Base-by-base conservation (phyloP, 1,140 invertebrate genomes). In the Coboldia fuscipes region DNA sequence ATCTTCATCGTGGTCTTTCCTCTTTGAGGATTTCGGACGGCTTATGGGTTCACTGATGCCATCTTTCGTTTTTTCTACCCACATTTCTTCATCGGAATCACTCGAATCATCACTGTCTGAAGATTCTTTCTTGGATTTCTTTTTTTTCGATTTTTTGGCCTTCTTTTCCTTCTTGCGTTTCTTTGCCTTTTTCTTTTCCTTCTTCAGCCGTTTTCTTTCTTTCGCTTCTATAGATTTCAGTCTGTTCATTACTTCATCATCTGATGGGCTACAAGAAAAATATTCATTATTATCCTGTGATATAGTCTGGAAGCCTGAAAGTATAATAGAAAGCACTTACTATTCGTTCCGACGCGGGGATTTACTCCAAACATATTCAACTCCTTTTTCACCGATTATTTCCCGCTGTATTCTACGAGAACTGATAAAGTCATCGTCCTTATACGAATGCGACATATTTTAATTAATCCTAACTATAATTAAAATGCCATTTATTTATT, bases 1-100 rank as follows among this genome's bases (percentile, higher is more conserved):
- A 41, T 56, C 58, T n/a, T 65, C 62, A 19, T 58, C 58, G 3
- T 47, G 50, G 5, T 36, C 38, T 42, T 36, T 14, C 35, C 9
- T 39, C 5, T 14, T 39, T 17, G 32, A 39, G 30, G 2, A 37
- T 38, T 14, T 36, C 39, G 18, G 22, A 13, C 24, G 17, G 37
- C 12, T 31, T 43, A 48, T 30, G 29, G 40, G 34, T 47, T 56
- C 30, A 39, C 50, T 42, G 52, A 47, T n/a, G 19, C 38, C 39
- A 24, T 54, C 50, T 64, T 62, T 47, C 47, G 54, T 63, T 51
- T 78, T 80, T 45, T 81, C 77, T 9, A 78, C 67, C 73, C 73
- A 77, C 34, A 70, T 53, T 35, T 68, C 65, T 40, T 63, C 61
- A 12, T 43, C 47, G 3, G 44, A 46, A 4, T 45, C 41, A 18